A percentile compares a stretch with the other conserved stretches of the same genome.
phyloP scores from a whole-genome alignment of 92 coral and sea anemone species.

The Epizoanthus ramosus region DNA sequence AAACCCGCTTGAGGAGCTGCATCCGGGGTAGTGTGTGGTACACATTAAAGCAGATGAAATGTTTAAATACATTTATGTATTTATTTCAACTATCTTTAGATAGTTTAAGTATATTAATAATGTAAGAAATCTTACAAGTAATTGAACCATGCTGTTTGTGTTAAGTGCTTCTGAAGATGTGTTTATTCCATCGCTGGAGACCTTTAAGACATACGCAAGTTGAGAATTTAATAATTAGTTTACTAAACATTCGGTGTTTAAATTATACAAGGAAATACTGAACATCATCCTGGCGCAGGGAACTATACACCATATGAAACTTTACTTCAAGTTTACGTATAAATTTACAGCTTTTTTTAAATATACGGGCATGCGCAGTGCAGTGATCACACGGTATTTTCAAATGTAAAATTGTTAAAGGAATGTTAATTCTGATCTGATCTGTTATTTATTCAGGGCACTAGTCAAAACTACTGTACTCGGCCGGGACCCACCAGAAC shows the following conservation, averaged over 20 bases:
- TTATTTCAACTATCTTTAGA: no score
- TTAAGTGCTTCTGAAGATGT: not conserved
- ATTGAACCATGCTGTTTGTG: constrained; percentile 10
- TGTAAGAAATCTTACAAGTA: constrained; percentile 8
- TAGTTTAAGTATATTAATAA: not conserved
- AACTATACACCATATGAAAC: not conserved
- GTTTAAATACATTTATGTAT: not conserved
- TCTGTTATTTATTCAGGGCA: no score
- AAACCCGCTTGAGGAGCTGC: no score
- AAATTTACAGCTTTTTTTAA: no score
- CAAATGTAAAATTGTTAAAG: no score
- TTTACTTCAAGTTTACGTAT: not conserved
- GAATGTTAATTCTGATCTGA: no score
- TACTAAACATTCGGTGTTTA: not conserved
- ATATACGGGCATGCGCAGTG: no score
- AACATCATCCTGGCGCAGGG: not conserved
- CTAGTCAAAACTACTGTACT: no score
- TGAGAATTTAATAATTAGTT: constrained; percentile 7
- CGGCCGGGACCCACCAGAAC: no score
- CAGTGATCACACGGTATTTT: no score
- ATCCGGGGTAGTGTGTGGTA: not conserved
- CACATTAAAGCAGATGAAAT: not conserved
- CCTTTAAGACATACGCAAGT: constrained; percentile 19
- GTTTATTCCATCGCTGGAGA: not conserved
- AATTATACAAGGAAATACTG: not conserved